Percentiles rank a stretch among this genome's conserved stretches.
Evolutionary conservation across 2,888 invertebrate genomes (phyloP).

Genomic region (Drosophila monieri): DNA sequence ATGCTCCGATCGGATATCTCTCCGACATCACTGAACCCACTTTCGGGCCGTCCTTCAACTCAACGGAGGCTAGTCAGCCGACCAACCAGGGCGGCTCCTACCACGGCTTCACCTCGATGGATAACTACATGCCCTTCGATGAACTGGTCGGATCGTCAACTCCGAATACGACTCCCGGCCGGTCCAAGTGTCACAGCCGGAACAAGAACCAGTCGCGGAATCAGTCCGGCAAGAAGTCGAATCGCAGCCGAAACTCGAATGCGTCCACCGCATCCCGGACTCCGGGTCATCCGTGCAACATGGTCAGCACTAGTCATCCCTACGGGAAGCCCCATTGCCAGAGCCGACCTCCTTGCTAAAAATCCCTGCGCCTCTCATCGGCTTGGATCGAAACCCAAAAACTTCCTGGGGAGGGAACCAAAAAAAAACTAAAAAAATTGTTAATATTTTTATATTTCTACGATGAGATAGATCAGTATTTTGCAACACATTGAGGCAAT

Average conservation of each 20-base stretch:
- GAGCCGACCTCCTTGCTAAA: slow-evolving; percentile 16
- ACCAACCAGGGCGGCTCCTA: slow-evolving; percentile 3
- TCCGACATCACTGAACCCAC: slow-evolving; percentile 28
- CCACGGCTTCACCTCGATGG: slow-evolving; percentile 56
- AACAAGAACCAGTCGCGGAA: not conserved
- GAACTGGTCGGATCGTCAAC: slow-evolving; percentile 17
- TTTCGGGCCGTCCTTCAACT: slow-evolving; percentile 26
- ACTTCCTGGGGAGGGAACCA: not conserved
- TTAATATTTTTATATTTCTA: not conserved
- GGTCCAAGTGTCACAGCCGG: not conserved
- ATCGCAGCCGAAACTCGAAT: not conserved
- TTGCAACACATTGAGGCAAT: slow-evolving; percentile 19
- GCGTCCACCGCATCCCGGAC: not conserved
- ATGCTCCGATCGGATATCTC: slow-evolving; percentile 9
- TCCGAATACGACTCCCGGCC: slow-evolving; percentile 3
- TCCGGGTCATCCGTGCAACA: slow-evolving; percentile 6
- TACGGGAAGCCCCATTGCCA: slow-evolving; percentile 18
- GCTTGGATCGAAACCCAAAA: not conserved
- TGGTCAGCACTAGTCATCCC: slow-evolving; percentile 19
- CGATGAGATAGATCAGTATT: slow-evolving; percentile 1
- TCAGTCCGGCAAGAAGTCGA: not conserved
- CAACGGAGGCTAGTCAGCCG: slow-evolving; percentile 8
- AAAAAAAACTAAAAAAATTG: slow-evolving; percentile 2
- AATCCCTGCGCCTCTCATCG: not conserved
- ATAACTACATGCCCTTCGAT: slow-evolving; percentile 54